Conservation (phyloP, 2,113 vertebrate genomes). For the Bothrops jararaca region DNA sequence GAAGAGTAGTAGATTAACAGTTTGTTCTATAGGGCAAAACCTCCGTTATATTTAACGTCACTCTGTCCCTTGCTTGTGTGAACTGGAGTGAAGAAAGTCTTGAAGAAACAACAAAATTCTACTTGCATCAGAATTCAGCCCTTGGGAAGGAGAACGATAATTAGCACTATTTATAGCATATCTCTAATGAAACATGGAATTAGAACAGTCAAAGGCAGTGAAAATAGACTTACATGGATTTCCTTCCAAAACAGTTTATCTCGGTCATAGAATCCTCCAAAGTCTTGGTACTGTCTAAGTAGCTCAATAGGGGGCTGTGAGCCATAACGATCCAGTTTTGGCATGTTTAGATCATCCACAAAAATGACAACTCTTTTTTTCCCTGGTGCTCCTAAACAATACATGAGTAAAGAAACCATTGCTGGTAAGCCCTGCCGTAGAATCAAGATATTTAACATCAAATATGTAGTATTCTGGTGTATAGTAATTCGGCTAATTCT, state of each 20-base stretch:
- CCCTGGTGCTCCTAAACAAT: slow-evolving; percentile 73
- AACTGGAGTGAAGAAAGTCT: not conserved
- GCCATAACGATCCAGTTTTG: slow-evolving; percentile 80
- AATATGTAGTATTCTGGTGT: not conserved
- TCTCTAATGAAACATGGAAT: not conserved
- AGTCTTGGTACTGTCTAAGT: slow-evolving; percentile 83
- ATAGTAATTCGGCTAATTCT: not conserved
- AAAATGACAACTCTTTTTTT: slow-evolving; percentile 81
- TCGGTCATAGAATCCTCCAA: slow-evolving; percentile 82
- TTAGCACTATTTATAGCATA: not conserved
- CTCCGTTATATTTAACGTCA: not conserved
- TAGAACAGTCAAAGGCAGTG: not conserved
- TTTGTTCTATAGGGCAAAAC: not conserved
- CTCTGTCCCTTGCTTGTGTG: not conserved
- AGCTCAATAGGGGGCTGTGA: slow-evolving; percentile 85
- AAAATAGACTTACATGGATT: slow-evolving; percentile 70
- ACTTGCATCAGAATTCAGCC: not conserved
- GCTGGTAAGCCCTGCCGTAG: not conserved
- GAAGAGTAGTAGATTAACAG: not conserved
- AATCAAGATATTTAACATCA: not conserved
- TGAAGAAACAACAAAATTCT: not conserved
- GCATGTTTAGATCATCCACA: slow-evolving; percentile 87
- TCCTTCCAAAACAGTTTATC: slow-evolving; percentile 84
- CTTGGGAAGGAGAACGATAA: not conserved
- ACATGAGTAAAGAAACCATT: not conserved